Evolutionary conservation across 2,113 vertebrate species (phyloP).

Genomic region (Platichthys flesus): DNA sequence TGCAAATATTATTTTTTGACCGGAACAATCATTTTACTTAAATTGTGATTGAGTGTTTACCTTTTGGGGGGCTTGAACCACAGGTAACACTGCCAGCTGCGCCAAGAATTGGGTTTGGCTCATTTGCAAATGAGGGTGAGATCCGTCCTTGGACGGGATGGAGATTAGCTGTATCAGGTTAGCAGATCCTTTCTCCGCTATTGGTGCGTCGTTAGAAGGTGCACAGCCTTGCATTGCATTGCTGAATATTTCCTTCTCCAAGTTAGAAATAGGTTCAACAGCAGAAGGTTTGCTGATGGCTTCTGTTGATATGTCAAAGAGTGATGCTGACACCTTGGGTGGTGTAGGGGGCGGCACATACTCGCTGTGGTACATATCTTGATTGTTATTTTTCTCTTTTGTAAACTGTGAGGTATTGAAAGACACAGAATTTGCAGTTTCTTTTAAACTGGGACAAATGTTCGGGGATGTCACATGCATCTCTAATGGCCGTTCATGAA

Average conservation of each 20-base stretch:
- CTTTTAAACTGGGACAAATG: background rate
- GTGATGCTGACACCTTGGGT: background rate
- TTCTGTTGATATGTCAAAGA: background rate
- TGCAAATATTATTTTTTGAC: background rate
- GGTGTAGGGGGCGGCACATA: background rate
- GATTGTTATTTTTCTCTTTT: background rate
- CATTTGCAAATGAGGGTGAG: conserved; percentile 40
- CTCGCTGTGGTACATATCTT: background rate
- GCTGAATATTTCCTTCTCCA: no score
- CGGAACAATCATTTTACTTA: background rate
- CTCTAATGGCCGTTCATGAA: background rate
- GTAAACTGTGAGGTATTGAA: conserved; percentile 11
- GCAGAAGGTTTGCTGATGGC: no score
- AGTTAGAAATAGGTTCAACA: no score
- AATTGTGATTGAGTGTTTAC: conserved; percentile 27
- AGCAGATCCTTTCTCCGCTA: conserved; percentile 4
- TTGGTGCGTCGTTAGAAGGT: background rate
- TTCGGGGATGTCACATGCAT: no score
- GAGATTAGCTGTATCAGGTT: background rate
- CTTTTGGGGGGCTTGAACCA: conserved; percentile 15
- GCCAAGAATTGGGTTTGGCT: conserved; percentile 62
- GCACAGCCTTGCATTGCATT: background rate
- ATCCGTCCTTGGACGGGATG: conserved; percentile 20
- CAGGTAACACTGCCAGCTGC: conserved; percentile 51
- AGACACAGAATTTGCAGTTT: background rate